Conservation (phyloP, 2,888 invertebrate species). For the Platynereis dumerilii region DNA sequence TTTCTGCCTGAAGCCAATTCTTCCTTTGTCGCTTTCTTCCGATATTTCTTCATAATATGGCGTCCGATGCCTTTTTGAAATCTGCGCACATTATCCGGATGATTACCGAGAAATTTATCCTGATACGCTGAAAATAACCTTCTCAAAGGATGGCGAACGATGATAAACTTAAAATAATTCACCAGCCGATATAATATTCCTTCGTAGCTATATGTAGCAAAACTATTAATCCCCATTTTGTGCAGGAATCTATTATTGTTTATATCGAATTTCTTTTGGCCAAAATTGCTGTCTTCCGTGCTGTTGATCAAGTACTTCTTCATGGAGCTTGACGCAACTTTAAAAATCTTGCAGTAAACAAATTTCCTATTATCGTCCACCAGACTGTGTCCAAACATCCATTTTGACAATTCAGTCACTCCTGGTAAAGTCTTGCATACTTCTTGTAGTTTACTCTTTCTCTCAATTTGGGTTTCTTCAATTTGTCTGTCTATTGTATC, state of each 20-base stretch:
- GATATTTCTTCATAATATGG: conserved; percentile 6
- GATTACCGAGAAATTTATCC: conserved; percentile 1
- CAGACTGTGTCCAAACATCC: no score
- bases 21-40: neutral
- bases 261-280: neutral
- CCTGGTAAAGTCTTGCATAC: no score
- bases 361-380: neutral
- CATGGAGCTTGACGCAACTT: neutral
- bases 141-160: conserved; percentile 1
- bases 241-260: neutral
- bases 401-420: no score
- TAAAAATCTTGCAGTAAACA: neutral
- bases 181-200: no score
- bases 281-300: neutral
- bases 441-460: no score
- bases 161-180: conserved; percentile 1
- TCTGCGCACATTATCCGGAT: neutral
- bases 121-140: neutral
- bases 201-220: neutral
- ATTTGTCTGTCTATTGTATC: no score
- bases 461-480: no score
- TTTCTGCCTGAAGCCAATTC: neutral
- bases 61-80: neutral
- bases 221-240: neutral
- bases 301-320: neutral